Conservation (phyloP, 2,113 vertebrate genomes). For the Alaudala cheleensis region DNA sequence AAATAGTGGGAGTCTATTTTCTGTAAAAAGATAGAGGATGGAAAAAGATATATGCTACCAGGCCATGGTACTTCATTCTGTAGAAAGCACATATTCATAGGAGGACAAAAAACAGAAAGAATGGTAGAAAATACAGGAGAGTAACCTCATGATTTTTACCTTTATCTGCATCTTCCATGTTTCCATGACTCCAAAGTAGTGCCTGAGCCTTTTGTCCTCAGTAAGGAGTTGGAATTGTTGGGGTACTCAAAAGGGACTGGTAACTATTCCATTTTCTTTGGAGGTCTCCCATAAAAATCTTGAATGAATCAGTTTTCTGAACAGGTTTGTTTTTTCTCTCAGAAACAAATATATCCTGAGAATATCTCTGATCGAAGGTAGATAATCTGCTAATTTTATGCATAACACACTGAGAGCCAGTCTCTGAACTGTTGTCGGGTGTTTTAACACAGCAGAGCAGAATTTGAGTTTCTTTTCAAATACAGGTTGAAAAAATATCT, state of each 20-base stretch:
- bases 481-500: not conserved
- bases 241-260: not conserved
- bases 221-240: accelerated
- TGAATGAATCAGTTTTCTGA: too few relatives aligned
- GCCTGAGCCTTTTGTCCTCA: not conserved
- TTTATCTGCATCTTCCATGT: not conserved
- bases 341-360: not conserved
- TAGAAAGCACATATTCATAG: not conserved
- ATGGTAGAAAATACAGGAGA: not conserved
- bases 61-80: not conserved
- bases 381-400: not conserved
- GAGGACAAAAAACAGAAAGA: not conserved
- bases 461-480: not conserved
- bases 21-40: not conserved
- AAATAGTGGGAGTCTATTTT: not conserved
- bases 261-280: not conserved
- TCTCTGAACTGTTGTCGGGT: not conserved
- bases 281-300: too few relatives aligned
- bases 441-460: not conserved
- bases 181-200: not conserved
- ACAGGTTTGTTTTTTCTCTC: too few relatives aligned
- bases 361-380: not conserved
- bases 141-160: not conserved
- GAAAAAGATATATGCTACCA: not conserved
- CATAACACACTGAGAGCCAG: not conserved